Evolutionary conservation across 2,888 invertebrate species (phyloP), one percentile per base, ranked within the genome.

Genomic region (Eurytoma adleriae): DNA sequence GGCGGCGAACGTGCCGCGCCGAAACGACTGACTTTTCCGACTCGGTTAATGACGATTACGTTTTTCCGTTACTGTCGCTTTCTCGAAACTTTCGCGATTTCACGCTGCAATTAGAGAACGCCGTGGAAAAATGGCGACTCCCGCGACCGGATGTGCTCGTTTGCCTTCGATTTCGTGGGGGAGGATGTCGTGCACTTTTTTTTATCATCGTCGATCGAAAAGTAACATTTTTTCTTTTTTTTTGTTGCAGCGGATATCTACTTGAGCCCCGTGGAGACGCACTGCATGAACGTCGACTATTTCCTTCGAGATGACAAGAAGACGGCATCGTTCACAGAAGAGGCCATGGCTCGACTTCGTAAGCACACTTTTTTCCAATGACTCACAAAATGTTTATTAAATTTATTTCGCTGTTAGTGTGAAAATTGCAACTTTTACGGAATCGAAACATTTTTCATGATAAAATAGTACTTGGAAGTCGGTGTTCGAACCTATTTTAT

Each of bases 211-310:
- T 24, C 24, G 24, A 24, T 24, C 2, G 24, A 24, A 24, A 24
- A 24, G 24, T 24, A 24, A 24, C 24, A 24, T 24, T 24, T 57
- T 20, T n/a, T 40, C 52, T 30, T 59, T 48, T 68, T 66, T 61
- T 57, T 61, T 75, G 71, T 86, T 87, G 3, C 93, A 96, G 96
- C 96, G 83, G 96, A 96, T 90, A 96, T 96, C 83, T 97, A 97
- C 91, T 91, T 97, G 86, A 97, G 96, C 83, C 98, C 98, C 4
- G 96, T 98, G 85, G 98, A 98, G 92, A 98, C 97, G 16, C 96
- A 97, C 91, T 98, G 98, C 92, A 96, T 96, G 91, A 98, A 98
- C 92, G 95, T 98, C 89, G 97, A 98, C 91, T 98, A 98, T 92
- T 97, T 96, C 92, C 96, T 98, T 84, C 95, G 96, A 72, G 97